Evolutionary conservation across 2,113 vertebrate species (phyloP).

Genomic region (Phocoena phocoena): DNA sequence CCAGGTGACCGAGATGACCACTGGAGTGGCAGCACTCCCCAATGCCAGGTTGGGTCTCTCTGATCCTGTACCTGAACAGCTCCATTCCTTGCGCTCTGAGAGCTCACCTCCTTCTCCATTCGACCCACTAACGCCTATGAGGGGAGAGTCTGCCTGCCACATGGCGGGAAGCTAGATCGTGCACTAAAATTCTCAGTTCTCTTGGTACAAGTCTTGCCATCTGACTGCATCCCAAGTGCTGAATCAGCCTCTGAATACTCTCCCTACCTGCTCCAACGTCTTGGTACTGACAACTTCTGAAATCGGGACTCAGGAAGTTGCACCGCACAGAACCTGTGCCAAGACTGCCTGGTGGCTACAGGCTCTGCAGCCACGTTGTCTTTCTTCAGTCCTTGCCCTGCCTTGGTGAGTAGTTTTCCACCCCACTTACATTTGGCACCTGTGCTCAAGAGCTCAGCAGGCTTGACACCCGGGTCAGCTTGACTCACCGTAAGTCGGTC

Average conservation of each 20-base stretch:
- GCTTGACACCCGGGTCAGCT: fast-evolving
- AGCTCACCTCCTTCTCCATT: not conserved
- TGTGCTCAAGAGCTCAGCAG: not conserved
- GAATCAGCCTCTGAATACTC: not conserved
- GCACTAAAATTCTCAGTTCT: not conserved
- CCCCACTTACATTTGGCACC: not conserved
- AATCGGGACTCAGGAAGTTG: not conserved
- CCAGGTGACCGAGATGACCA: not conserved
- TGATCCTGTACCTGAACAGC: not conserved
- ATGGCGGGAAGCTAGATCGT: not conserved
- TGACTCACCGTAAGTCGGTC: not conserved
- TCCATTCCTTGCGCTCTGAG: not conserved
- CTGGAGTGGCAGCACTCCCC: not conserved
- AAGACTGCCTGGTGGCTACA: fast-evolving
- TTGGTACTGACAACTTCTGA: not conserved
- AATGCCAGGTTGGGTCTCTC: fast-evolving
- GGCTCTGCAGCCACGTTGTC: not conserved
- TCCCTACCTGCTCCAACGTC: not conserved
- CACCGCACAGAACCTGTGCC: not conserved
- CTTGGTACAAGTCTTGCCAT: not conserved
- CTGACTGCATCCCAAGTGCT: not conserved
- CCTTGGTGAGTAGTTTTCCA: not conserved
- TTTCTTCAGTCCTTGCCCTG: not conserved
- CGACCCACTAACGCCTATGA: fast-evolving
- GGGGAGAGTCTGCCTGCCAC: not conserved